These are phyloP conservation scores for Monoplex corrugatus DNA, from an alignment of 2,888 invertebrate genomes.

Conservation along the genomic window DNA sequence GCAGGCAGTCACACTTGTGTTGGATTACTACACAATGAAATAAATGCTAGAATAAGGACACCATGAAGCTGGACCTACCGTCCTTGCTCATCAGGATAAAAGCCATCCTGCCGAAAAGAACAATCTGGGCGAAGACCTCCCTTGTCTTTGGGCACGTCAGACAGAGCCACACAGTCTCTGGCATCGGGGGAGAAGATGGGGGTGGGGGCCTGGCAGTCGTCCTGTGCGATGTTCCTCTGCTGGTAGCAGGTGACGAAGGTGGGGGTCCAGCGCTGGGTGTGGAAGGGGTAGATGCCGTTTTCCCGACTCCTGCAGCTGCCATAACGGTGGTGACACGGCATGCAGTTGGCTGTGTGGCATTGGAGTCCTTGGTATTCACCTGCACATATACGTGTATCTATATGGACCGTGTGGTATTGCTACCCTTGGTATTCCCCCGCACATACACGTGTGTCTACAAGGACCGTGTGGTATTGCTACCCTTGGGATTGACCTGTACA, in stretches of 20 bases:
- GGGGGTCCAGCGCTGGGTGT: conserved; percentile 60
- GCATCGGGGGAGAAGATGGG: conserved; percentile 63
- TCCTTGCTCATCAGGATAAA: conserved; percentile 65
- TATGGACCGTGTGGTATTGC: too few species aligned
- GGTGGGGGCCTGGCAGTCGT: conserved; percentile 62
- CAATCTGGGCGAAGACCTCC: conserved; percentile 65
- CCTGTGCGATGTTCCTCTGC: conserved; percentile 65
- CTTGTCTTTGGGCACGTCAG: conserved; percentile 62
- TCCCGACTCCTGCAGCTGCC: conserved; percentile 60
- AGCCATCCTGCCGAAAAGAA: conserved; percentile 58
- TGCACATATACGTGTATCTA: conserved; percentile 34
- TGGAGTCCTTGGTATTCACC: conserved; percentile 63
- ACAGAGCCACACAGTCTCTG: conserved; percentile 62
- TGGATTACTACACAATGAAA: too few species aligned
- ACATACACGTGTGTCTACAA: too few species aligned
- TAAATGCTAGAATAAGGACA: too few species aligned
- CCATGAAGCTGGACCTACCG: conserved; percentile 39
- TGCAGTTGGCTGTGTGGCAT: conserved; percentile 56
- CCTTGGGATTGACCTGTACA: too few species aligned
- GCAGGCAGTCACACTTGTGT: too few species aligned
- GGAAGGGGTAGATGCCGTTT: conserved; percentile 64
- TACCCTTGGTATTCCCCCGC: too few species aligned
- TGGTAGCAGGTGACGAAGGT: conserved; percentile 63
- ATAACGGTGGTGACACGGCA: conserved; percentile 59
- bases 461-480: too few species aligned